Conservation (phyloP, 2,888 invertebrate genomes). For the Himalopsyche kuldschensis region DNA sequence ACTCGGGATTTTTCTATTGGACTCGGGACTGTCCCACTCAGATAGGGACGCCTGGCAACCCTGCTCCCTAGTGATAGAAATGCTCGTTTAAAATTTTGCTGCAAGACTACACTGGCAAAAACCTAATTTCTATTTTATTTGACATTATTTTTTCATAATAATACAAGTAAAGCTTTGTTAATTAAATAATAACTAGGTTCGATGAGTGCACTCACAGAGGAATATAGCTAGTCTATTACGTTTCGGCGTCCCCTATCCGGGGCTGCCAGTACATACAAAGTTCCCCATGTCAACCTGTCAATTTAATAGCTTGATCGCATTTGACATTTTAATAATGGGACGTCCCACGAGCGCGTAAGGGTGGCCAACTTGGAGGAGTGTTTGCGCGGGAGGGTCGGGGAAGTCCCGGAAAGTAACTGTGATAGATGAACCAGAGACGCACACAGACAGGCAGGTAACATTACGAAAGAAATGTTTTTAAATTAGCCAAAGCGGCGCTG, state of each 20-base stretch:
- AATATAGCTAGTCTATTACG: neutral
- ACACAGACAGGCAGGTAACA: conserved; percentile 6
- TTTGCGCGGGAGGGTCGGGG: neutral
- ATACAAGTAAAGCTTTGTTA: too few relatives aligned
- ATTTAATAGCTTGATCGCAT: conserved; percentile 31
- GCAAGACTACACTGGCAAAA: too few relatives aligned
- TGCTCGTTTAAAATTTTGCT: too few relatives aligned
- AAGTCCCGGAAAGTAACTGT: neutral
- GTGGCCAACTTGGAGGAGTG: neutral
- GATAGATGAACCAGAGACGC: conserved; percentile 9
- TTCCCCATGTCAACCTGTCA: conserved; percentile 20
- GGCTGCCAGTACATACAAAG: neutral
- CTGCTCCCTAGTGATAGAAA: too few relatives aligned
- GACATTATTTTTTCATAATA: too few relatives aligned
- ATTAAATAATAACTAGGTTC: too few relatives aligned
- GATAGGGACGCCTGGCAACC: too few relatives aligned
- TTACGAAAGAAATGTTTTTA: conserved; percentile 2
- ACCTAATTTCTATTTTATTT: too few relatives aligned
- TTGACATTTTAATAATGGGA: conserved; percentile 36
- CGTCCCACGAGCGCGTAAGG: conserved; percentile 3
- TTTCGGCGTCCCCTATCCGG: neutral
- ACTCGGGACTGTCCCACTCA: too few relatives aligned
- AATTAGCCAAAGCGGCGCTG: neutral
- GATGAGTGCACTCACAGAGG: neutral
- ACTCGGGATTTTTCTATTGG: too few relatives aligned